Percentiles rank a stretch among this genome's conserved stretches.
Evolutionary conservation across 2,113 vertebrate species (phyloP).

Genomic region (Atlantisia rogersi): DNA sequence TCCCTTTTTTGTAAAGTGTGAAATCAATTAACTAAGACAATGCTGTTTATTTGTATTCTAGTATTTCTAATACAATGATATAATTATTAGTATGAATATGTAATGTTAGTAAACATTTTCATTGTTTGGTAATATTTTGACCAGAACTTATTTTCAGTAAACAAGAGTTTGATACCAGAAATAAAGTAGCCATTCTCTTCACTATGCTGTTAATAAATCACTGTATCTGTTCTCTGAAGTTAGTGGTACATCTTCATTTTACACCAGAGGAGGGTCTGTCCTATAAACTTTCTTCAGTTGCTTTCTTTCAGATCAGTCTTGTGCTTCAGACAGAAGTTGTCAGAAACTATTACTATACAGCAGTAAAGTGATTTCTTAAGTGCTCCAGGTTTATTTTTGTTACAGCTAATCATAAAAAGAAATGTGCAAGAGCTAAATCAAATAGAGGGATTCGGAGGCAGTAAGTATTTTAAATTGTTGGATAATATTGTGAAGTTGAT

Average conservation of each 20-base stretch:
- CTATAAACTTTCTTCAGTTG: neutral
- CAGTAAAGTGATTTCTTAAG: conserved; percentile 40
- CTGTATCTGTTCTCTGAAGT: neutral
- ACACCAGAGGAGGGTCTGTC: neutral
- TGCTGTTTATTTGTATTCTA: neutral
- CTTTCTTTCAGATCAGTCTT: neutral
- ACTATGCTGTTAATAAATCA: neutral
- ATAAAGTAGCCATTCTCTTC: neutral
- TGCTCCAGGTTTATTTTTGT: conserved; percentile 22
- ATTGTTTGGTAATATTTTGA: neutral
- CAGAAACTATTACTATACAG: conserved; percentile 14
- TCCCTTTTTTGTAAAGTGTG: neutral
- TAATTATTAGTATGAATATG: neutral
- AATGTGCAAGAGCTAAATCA: conserved; percentile 27
- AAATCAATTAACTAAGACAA: neutral
- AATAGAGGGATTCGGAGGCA: neutral
- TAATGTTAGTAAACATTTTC: neutral
- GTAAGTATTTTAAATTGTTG: conserved; percentile 32
- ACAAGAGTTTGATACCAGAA: neutral
- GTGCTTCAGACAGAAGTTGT: conserved; percentile 6
- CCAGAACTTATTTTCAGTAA: neutral
- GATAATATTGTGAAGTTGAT: conserved; percentile 20
- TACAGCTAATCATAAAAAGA: conserved; percentile 46
- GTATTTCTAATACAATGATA: neutral
- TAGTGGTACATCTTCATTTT: neutral